Conservation (phyloP, 2,888 invertebrate species). For the Euzophera pinguis region DNA sequence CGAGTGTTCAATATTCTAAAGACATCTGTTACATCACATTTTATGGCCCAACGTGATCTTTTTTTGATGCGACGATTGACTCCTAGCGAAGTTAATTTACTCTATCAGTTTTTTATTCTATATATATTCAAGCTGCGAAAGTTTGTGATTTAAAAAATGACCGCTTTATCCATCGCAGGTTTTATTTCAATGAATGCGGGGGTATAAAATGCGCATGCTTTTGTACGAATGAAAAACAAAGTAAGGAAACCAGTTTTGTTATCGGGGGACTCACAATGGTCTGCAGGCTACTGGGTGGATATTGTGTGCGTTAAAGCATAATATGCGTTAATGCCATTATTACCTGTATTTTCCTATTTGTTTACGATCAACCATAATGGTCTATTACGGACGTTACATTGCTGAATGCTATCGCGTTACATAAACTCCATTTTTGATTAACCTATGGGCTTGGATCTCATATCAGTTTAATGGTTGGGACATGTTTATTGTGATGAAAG, state of each 20-base stretch:
- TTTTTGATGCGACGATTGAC: conserved; percentile 4
- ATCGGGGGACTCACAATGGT: conserved; percentile 48
- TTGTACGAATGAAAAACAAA: conserved; percentile 44
- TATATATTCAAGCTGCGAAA: neutral
- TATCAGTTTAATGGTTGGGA: conserved; percentile 8
- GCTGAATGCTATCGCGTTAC: conserved; percentile 27
- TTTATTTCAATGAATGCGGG: conserved; percentile 23
- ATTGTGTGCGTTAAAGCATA: conserved; percentile 25
- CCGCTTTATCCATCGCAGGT: neutral
- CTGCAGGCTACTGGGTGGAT: conserved; percentile 15
- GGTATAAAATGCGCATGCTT: conserved; percentile 30
- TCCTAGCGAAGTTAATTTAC: neutral
- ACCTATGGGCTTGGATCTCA: conserved; percentile 3
- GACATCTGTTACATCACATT: conserved; percentile 1
- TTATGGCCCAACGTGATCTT: conserved; percentile 8
- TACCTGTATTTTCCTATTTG: conserved; percentile 54
- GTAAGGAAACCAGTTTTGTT: conserved; percentile 41
- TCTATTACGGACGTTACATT: conserved; percentile 53
- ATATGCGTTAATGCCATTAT: conserved; percentile 54
- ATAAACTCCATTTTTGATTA: conserved; percentile 9
- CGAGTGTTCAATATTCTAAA: conserved; percentile 8
- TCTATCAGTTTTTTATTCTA: neutral
- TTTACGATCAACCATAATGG: conserved; percentile 46
- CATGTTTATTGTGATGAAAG: conserved; percentile 5
- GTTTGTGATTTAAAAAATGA: neutral